These are phyloP conservation scores for Graphium colonna DNA, from an alignment of 2,888 invertebrate genomes.

Conservation along the genomic window DNA sequence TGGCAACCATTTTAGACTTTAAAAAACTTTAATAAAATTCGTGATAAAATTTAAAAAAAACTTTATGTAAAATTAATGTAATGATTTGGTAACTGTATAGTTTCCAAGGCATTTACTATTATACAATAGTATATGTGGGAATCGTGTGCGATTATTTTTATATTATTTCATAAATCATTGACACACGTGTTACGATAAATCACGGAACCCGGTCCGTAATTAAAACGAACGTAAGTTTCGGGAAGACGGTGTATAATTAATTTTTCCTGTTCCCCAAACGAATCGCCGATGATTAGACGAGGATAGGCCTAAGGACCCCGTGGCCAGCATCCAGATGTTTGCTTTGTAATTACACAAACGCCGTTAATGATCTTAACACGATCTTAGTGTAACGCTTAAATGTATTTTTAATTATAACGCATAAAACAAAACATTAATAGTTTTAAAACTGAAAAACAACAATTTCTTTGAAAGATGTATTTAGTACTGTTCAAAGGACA, in stretches of 20 bases:
- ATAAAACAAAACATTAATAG: no score
- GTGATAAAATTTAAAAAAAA: no score
- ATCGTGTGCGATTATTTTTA: constrained; percentile 10
- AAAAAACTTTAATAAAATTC: no score
- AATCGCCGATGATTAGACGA: constrained; percentile 72
- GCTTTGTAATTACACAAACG: constrained; percentile 61
- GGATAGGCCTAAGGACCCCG: constrained; percentile 46
- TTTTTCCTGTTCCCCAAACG: constrained; percentile 70
- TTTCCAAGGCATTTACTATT: background rate
- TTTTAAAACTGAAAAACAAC: no score
- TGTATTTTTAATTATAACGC: constrained; percentile 29
- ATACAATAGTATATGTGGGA: no score
- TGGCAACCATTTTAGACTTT: no score
- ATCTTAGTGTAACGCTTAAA: constrained; percentile 33
- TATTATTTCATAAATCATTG: constrained; percentile 58
- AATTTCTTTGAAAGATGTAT: no score
- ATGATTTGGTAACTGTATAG: no score
- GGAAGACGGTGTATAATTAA: constrained; percentile 71
- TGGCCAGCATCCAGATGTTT: constrained; percentile 70
- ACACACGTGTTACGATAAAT: constrained; percentile 67
- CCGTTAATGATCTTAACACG: constrained; percentile 67
- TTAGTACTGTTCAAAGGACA: no score
- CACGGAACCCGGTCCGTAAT: constrained; percentile 63
- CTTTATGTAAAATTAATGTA: no score
- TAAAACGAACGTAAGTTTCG: constrained; percentile 72